A percentile compares a stretch with the other conserved stretches of the same genome.
Evolutionary conservation across 1,140 invertebrate species (phyloP).

Genomic region (Magallana angulata): DNA sequence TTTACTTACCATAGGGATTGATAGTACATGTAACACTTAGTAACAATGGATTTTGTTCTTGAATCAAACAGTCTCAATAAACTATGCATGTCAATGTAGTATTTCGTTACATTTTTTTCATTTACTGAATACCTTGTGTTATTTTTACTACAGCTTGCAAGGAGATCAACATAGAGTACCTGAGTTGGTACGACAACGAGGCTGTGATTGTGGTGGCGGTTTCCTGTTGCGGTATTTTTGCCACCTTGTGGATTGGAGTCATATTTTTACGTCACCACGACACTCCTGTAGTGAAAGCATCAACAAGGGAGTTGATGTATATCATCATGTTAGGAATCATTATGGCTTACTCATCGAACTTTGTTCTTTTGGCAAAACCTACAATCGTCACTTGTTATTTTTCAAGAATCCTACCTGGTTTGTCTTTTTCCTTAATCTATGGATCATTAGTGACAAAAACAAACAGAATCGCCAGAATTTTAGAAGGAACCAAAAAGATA

Average conservation of each 20-base stretch:
- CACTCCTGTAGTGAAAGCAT: slow-evolving; percentile 90
- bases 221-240: slow-evolving; percentile 84
- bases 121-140: background rate
- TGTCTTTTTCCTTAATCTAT: slow-evolving; percentile 91
- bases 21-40: too few species aligned
- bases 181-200: slow-evolving; percentile 83
- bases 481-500: slow-evolving; percentile 89
- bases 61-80: too few species aligned
- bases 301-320: slow-evolving; percentile 89
- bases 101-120: too few species aligned
- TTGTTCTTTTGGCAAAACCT: slow-evolving; percentile 88
- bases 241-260: slow-evolving; percentile 83
- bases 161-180: slow-evolving; percentile 82
- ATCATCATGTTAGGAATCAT: slow-evolving; percentile 85
- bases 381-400: slow-evolving; percentile 85
- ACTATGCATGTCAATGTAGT: too few species aligned
- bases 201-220: slow-evolving; percentile 84
- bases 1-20: too few species aligned
- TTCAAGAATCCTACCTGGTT: slow-evolving; percentile 86
- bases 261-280: slow-evolving; percentile 86
- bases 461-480: slow-evolving; percentile 90
- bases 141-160: slow-evolving; percentile 80
- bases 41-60: too few species aligned
- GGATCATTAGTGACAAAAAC: slow-evolving; percentile 91
- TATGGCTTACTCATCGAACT: slow-evolving; percentile 83